phyloP scores from a whole-genome alignment of 2,888 invertebrate genomes.

The Bellardia bayeri region DNA sequence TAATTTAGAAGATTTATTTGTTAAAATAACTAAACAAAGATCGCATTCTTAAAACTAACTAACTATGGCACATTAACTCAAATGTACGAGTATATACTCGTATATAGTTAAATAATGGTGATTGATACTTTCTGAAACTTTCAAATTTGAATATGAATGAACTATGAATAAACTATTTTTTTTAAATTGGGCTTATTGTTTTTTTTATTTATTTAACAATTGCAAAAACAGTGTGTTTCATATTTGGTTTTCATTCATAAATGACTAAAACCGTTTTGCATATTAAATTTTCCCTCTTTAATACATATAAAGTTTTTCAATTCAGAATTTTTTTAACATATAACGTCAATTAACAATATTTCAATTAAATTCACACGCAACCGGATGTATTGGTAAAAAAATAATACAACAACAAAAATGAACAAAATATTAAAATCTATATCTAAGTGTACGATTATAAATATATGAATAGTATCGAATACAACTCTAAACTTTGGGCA shows the following conservation, averaged over 20 bases:
- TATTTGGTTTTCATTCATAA: slow-evolving; percentile 63
- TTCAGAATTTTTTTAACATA: slow-evolving; percentile 39
- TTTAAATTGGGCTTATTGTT: too few species aligned
- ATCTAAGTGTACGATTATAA: not conserved
- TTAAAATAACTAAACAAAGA: too few species aligned
- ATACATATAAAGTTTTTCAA: slow-evolving; percentile 2
- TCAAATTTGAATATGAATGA: not conserved
- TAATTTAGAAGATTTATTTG: not conserved
- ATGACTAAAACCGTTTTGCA: slow-evolving; percentile 43
- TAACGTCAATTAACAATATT: slow-evolving; percentile 64
- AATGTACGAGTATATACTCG: too few species aligned
- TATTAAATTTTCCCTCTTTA: slow-evolving; percentile 22
- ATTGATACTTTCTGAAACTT: too few species aligned
- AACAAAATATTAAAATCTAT: slow-evolving; percentile 19
- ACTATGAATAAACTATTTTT: slow-evolving; percentile 6
- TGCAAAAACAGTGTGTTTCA: slow-evolving; percentile 20
- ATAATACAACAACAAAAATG: not conserved
- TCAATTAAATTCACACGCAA: slow-evolving; percentile 72
- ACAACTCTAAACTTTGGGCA: slow-evolving; percentile 26
- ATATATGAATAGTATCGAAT: slow-evolving; percentile 33
- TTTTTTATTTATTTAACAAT: slow-evolving; percentile 15
- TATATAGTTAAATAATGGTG: too few species aligned
- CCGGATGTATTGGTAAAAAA: slow-evolving; percentile 67
- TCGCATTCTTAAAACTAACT: too few species aligned
- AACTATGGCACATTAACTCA: too few species aligned